Conservation (phyloP, 2,113 vertebrate genomes). For the Cacatua alba region DNA sequence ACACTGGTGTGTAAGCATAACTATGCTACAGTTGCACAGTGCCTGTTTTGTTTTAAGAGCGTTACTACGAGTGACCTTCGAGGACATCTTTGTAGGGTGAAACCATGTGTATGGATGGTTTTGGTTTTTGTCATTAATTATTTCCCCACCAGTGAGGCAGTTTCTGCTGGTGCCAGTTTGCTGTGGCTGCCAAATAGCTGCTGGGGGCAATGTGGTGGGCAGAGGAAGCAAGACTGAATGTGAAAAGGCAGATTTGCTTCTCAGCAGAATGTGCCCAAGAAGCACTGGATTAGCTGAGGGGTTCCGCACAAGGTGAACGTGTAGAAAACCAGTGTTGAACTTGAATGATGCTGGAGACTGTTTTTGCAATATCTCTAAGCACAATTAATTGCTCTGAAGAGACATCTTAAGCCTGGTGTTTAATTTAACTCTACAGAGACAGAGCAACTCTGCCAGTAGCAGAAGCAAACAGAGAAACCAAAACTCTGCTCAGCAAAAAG, state of each 20-base stretch:
- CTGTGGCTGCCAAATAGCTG: neutral
- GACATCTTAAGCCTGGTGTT: neutral
- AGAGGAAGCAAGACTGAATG: neutral
- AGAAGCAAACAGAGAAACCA: neutral
- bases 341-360: neutral
- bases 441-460: neutral
- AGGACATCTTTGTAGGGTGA: neutral
- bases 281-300: neutral
- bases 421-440: neutral
- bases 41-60: neutral
- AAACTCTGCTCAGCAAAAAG: neutral
- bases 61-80: neutral
- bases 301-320: fast-evolving
- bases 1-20: neutral
- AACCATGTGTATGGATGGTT: neutral
- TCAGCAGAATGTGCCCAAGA: neutral
- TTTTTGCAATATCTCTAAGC: neutral
- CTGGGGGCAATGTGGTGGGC: neutral
- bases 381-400: neutral
- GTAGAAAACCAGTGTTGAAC: neutral
- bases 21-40: neutral
- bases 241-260: neutral
- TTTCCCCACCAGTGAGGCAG: neutral
- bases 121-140: neutral
- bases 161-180: neutral